A percentile compares a stretch with the other conserved stretches of the same genome.
Evolutionary conservation across 2,797 vertebrate species (phyloP).

Genomic region (Scolopax bukidnonensis): DNA sequence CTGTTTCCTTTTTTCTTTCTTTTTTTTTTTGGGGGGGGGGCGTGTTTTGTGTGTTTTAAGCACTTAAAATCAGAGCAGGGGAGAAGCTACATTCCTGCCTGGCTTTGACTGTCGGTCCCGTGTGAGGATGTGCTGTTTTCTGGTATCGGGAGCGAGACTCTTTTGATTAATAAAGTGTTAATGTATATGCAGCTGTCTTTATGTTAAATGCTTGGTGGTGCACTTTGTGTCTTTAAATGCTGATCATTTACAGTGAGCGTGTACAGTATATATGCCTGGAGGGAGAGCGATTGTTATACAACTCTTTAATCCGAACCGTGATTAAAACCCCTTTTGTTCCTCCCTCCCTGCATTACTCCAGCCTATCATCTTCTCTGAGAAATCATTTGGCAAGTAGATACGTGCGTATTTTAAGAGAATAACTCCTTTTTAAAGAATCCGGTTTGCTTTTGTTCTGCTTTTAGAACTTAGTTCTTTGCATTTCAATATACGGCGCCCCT

Average conservation of each 20-base stretch:
- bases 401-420: slow-evolving; percentile 42
- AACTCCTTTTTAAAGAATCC: slow-evolving; percentile 48
- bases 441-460: slow-evolving; percentile 59
- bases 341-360: slow-evolving; percentile 38
- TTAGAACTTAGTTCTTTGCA: slow-evolving; percentile 44
- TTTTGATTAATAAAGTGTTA: slow-evolving; percentile 40
- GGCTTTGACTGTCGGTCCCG: background rate
- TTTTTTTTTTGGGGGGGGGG: no score
- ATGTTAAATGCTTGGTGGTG: background rate
- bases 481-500: slow-evolving; percentile 28
- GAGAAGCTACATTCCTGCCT: background rate
- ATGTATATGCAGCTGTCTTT: slow-evolving; percentile 36
- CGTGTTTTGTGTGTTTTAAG: background rate
- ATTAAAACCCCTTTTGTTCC: slow-evolving; percentile 66
- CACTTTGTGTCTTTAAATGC: slow-evolving; percentile 55
- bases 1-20: no score
- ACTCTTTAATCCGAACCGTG: slow-evolving; percentile 57
- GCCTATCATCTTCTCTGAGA: slow-evolving; percentile 65
- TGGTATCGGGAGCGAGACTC: background rate
- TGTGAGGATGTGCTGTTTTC: background rate
- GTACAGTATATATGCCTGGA: slow-evolving; percentile 61
- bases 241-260: slow-evolving; percentile 40
- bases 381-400: slow-evolving; percentile 67
- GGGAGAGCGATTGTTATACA: slow-evolving; percentile 64
- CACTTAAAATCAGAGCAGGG: background rate